Percentiles rank a stretch among this genome's conserved stretches.
Conservation (phyloP, 1,140 invertebrate genomes). For the Cotesia typhae region DNA sequence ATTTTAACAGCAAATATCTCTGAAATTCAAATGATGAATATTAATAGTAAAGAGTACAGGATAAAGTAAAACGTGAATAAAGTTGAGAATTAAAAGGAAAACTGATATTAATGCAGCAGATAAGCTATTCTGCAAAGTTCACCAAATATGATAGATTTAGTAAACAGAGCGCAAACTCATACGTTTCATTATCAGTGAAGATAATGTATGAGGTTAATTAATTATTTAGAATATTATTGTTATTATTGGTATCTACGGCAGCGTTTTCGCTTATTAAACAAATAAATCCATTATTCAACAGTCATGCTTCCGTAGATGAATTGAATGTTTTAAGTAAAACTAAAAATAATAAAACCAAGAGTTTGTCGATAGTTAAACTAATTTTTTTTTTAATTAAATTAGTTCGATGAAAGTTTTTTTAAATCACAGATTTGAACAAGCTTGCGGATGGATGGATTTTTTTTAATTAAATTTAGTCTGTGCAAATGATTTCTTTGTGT, state of each 20-base stretch:
- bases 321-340: no score
- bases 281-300: no score
- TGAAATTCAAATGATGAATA: no score
- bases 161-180: slow-evolving; percentile 1
- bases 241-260: no score
- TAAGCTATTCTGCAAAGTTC: neutral
- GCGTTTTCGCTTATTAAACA: no score
- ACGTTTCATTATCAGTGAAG: neutral
- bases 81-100: neutral
- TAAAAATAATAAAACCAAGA: no score
- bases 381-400: neutral
- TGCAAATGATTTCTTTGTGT: slow-evolving; percentile 11
- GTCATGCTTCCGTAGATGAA: no score
- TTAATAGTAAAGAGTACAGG: no score
- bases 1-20: no score
- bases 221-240: slow-evolving; percentile 7
- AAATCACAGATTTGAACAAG: neutral
- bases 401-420: slow-evolving; percentile 5
- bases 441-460: neutral
- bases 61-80: neutral
- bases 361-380: no score
- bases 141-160: neutral
- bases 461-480: slow-evolving; percentile 13
- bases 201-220: slow-evolving; percentile 17
- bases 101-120: neutral